Percentiles rank a stretch among this genome's conserved stretches.
phyloP scores from a whole-genome alignment of 92 coral and sea anemone genomes.

The Palythoa heliodiscus region DNA sequence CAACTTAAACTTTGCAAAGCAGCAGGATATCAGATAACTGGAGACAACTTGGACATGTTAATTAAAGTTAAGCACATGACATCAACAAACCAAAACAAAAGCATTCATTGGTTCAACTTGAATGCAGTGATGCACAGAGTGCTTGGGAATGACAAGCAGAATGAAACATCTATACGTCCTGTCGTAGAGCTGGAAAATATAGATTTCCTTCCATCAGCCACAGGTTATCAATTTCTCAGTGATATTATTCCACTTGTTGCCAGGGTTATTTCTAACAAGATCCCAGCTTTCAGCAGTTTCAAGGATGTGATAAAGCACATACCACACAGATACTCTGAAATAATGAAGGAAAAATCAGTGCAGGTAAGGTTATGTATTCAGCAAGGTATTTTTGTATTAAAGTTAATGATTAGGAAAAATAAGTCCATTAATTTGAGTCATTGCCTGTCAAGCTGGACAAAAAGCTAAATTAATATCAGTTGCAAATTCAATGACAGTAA shows the following conservation, averaged over 20 bases:
- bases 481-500: too few relatives aligned
- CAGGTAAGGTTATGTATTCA: conserved; percentile 42
- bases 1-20: conserved; percentile 10
- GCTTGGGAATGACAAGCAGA: conserved; percentile 12
- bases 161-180: conserved; percentile 8
- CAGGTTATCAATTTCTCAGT: conserved; percentile 50
- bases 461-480: too few relatives aligned
- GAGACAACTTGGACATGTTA: conserved; percentile 55
- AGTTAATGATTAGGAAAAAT: not conserved
- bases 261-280: conserved; percentile 21
- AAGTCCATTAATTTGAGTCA: not conserved
- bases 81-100: not conserved
- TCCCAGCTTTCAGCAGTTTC: conserved; percentile 52
- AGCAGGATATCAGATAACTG: conserved; percentile 52
- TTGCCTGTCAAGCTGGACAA: not conserved
- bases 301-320: conserved; percentile 47
- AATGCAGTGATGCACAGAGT: conserved; percentile 22
- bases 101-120: conserved; percentile 1
- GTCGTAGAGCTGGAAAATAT: conserved; percentile 55
- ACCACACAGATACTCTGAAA: conserved; percentile 54
- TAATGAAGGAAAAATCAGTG: conserved; percentile 57
- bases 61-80: conserved; percentile 59
- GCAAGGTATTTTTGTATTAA: not conserved
- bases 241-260: conserved; percentile 54
- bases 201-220: conserved; percentile 54